These are phyloP conservation scores for Drosophila anceps DNA, from an alignment of 2,888 invertebrate species.

Conservation along the genomic window DNA sequence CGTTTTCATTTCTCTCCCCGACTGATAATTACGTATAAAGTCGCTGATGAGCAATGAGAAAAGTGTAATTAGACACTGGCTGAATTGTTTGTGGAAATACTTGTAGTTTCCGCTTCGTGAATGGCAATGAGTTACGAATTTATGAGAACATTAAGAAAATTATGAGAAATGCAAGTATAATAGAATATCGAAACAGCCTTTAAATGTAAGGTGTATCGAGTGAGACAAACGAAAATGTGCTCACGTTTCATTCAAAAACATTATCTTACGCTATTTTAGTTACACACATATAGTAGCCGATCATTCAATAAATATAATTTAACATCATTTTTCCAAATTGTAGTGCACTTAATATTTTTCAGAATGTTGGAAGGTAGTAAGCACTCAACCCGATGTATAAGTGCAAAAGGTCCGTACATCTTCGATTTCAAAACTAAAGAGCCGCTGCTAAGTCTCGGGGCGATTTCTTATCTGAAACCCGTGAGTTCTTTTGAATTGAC, in stretches of 20 bases:
- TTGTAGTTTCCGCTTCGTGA: slow-evolving; percentile 46
- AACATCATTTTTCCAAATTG: slow-evolving; percentile 18
- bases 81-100: slow-evolving; percentile 22
- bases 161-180: slow-evolving; percentile 11
- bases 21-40: slow-evolving; percentile 64
- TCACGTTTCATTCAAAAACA: too few relatives aligned
- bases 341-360: slow-evolving; percentile 3
- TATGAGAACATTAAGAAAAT: slow-evolving; percentile 24
- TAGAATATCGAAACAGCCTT: background rate
- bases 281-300: slow-evolving; percentile 24
- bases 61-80: slow-evolving; percentile 72
- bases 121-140: slow-evolving; percentile 20
- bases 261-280: background rate
- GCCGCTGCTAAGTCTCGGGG: slow-evolving; percentile 1
- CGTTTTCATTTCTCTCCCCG: slow-evolving; percentile 20
- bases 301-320: slow-evolving; percentile 5
- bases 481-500: slow-evolving; percentile 14
- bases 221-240: too few relatives aligned
- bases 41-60: slow-evolving; percentile 63
- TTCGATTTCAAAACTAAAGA: slow-evolving; percentile 19
- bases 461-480: background rate
- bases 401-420: slow-evolving; percentile 1
- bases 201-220: background rate
- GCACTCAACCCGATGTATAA: background rate
- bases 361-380: slow-evolving; percentile 29